phyloP scores from a whole-genome alignment of 1,140 invertebrate species.

The Heliothis virescens region DNA sequence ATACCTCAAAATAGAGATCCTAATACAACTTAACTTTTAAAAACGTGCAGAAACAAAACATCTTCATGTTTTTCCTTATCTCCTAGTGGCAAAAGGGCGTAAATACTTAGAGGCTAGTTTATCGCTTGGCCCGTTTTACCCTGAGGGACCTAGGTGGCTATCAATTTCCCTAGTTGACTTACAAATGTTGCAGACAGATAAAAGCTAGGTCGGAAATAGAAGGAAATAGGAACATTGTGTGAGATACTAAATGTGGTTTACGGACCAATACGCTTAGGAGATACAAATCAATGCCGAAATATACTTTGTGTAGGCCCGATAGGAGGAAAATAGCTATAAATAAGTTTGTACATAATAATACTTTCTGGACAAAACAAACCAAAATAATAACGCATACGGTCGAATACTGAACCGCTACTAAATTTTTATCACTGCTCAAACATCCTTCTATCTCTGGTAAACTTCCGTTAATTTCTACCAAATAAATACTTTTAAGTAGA shows the following conservation, averaged over 20 bases:
- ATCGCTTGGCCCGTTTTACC: background rate
- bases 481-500: no score
- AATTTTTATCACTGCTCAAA: no score
- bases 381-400: no score
- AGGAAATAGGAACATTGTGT: slow-evolving; percentile 36
- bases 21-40: background rate
- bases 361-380: no score
- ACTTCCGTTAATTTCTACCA: no score
- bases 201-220: slow-evolving; percentile 17
- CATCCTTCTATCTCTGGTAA: no score
- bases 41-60: background rate
- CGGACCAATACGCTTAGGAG: slow-evolving; percentile 26
- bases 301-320: background rate
- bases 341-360: no score
- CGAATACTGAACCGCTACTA: no score
- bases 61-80: no score
- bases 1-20: no score
- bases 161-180: slow-evolving; percentile 25
- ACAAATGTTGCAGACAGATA: slow-evolving; percentile 27
- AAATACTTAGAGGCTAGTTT: slow-evolving; percentile 5
- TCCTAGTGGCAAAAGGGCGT: background rate
- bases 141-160: slow-evolving; percentile 12
- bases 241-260: slow-evolving; percentile 16
- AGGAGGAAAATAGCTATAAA: no score
- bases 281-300: slow-evolving; percentile 1